A percentile compares a stretch with the other conserved stretches of the same genome.
phyloP scores from a whole-genome alignment of 2,797 vertebrate species.

The Propithecus deckenii region DNA sequence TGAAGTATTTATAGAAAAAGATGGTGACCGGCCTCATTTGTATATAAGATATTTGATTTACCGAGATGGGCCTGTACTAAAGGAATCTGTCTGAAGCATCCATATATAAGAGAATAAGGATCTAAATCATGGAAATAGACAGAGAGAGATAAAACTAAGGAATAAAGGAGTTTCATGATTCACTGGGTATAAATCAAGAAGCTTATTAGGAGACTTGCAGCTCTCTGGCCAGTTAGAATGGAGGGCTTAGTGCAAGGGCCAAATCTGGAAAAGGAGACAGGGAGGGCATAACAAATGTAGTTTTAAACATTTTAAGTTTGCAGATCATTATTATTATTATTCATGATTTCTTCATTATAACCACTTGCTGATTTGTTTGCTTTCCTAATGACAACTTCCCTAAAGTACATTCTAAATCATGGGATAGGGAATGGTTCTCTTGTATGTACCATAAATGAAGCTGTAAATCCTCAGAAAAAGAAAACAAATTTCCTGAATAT shows the following conservation, averaged over 20 bases:
- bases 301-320: neutral
- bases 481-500: neutral
- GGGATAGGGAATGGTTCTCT: neutral
- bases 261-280: neutral
- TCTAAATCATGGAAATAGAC: neutral
- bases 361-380: neutral
- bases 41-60: neutral
- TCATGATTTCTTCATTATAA: neutral
- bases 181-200: neutral
- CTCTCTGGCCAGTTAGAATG: neutral
- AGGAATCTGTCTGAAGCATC: neutral
- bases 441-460: neutral
- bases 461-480: neutral
- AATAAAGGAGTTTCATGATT: neutral
- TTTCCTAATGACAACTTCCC: neutral
- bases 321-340: neutral
- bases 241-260: neutral
- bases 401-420: neutral
- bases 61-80: neutral
- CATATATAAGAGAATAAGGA: neutral
- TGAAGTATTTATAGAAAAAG: neutral
- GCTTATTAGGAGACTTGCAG: neutral
- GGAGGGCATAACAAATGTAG: neutral
- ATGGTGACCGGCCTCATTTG: neutral
- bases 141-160: neutral